These are phyloP conservation scores for Bombus waltoni DNA, from an alignment of 1,140 invertebrate species.

Conservation along the genomic window DNA sequence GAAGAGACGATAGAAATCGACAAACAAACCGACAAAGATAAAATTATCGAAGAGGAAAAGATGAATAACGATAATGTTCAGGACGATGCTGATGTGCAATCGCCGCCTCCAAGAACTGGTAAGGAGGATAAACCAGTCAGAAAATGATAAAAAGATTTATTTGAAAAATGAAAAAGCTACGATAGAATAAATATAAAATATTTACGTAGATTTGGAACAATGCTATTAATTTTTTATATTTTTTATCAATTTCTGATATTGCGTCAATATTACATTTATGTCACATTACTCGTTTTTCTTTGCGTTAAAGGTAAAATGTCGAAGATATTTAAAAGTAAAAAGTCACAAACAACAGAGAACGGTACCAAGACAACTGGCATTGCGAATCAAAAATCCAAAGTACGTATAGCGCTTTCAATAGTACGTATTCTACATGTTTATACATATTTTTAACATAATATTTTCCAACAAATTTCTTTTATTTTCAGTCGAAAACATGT, in stretches of 20 bases:
- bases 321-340: slow-evolving; percentile 70
- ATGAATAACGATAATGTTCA: slow-evolving; percentile 30
- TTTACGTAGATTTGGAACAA: no score
- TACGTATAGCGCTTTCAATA: slow-evolving; percentile 38
- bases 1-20: slow-evolving; percentile 61
- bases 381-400: slow-evolving; percentile 68
- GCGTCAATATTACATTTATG: not conserved
- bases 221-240: no score
- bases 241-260: no score
- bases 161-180: no score
- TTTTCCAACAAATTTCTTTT: slow-evolving; percentile 5
- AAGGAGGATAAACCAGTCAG: not conserved
- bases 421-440: not conserved
- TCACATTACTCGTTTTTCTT: not conserved
- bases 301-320: slow-evolving; percentile 68
- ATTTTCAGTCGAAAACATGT: slow-evolving; percentile 72
- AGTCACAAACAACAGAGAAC: slow-evolving; percentile 62
- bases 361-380: slow-evolving; percentile 60
- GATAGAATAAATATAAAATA: no score
- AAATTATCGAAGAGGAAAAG: slow-evolving; percentile 44
- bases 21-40: slow-evolving; percentile 35
- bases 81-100: slow-evolving; percentile 72
- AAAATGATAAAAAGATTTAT: not conserved
- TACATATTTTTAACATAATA: no score
- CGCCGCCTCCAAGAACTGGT: slow-evolving; percentile 67